Conservation (phyloP, 2,113 vertebrate species). For the Holacanthus passer region DNA sequence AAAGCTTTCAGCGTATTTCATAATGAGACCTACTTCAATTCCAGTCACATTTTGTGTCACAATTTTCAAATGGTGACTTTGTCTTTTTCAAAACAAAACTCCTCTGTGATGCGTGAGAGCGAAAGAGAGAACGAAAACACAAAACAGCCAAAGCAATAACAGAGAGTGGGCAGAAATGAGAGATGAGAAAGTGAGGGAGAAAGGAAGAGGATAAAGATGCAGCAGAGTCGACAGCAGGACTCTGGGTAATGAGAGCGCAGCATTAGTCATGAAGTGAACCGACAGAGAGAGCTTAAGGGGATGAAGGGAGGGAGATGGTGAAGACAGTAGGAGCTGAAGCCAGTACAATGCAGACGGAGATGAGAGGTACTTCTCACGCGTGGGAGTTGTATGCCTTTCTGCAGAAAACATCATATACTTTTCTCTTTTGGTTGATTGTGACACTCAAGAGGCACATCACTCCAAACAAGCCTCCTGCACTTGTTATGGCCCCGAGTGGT, state of each 20-base stretch:
- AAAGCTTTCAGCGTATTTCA: background rate
- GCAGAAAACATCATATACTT: constrained; percentile 24
- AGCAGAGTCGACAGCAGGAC: constrained; percentile 55
- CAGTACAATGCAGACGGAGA: constrained; percentile 6
- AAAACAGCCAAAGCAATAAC: constrained; percentile 31
- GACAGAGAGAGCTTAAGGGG: constrained; percentile 45
- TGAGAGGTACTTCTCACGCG: constrained; percentile 23
- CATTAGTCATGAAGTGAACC: constrained; percentile 56
- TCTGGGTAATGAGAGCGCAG: constrained; percentile 60
- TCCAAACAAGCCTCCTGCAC: constrained; percentile 37
- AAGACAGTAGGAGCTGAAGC: constrained; percentile 38
- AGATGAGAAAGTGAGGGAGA: background rate
- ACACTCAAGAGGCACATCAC: constrained; percentile 36
- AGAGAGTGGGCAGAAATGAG: constrained; percentile 27
- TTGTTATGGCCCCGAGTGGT: constrained; percentile 32
- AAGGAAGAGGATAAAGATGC: constrained; percentile 31
- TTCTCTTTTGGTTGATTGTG: constrained; percentile 50
- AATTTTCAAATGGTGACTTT: background rate
- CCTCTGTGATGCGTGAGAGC: constrained; percentile 12
- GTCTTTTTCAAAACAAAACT: background rate
- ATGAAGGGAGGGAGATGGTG: constrained; percentile 35
- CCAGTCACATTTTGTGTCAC: background rate
- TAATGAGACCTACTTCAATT: constrained; percentile 4
- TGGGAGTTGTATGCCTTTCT: constrained; percentile 6
- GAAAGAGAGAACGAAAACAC: constrained; percentile 14